Base-by-base conservation (phyloP, 2,113 vertebrate genomes). In the Gallinago media region DNA sequence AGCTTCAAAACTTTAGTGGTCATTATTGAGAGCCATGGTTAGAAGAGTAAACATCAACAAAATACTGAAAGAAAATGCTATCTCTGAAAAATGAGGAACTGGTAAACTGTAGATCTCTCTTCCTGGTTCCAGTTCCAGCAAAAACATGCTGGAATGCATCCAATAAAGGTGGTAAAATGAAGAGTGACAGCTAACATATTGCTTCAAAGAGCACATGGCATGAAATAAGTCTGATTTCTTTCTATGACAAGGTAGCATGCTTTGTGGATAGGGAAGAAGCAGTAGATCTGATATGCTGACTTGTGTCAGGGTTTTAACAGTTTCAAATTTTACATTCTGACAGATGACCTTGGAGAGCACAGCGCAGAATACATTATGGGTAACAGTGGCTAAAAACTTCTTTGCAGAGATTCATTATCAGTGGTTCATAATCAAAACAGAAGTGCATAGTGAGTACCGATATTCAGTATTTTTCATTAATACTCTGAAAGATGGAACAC, bases 401-500 rank as follows among this genome's bases (percentile, higher is more conserved):
- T 89, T 84, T 71, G 32, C 70, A 85, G 42, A 50, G 38, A 72
- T 47, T 92, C 70, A 89, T 84, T 93, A 71, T 75, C 32, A 20
- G 56, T 40, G 17, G 6, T 47, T 91, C 34, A 59, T 91, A 89
- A 84, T 62, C 40, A 74, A 66, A 93, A 70, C 22, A 72, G 23
- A 84, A 66, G 3, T 55, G 12, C 66, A 42, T 50, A 27, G 11
- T 16, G 11, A 71, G 46, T 63, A 71, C 50, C 72, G 70, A 63
- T 87, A 54, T 81, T 87, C 87, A 63, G 47, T 93, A 91, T 54
- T 91, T 92, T 84, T 87, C 72, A 87, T 77, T 67, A 91, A 25
- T 63, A 6, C 11, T 47, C 36, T 75, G 61, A 62, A 89, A 87
- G 26, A 59, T 46, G 20, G 32, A 91, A 74, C 20, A 13, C 4